A percentile compares a stretch with the other conserved stretches of the same genome.
These are phyloP conservation scores for Pseudopleuronectes americanus DNA, from an alignment of 2,797 vertebrate genomes.

Conservation along the genomic window DNA sequence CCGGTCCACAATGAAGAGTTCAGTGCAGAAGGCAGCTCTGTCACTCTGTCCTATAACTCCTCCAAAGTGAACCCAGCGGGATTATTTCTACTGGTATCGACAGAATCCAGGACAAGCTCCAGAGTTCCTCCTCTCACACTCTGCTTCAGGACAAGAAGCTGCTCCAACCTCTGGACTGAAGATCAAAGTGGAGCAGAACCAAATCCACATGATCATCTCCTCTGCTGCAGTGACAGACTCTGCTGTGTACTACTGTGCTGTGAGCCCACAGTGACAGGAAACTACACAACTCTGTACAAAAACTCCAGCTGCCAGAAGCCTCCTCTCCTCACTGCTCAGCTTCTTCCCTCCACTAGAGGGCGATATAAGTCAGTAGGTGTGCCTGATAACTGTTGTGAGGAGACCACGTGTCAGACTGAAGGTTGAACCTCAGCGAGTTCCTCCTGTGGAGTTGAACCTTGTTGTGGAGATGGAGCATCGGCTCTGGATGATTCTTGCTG, in stretches of 20 bases:
- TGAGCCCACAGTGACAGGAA: constrained; percentile 55
- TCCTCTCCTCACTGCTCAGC: too few species aligned
- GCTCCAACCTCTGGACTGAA: background rate
- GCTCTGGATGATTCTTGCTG: constrained; percentile 14
- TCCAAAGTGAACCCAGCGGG: too few species aligned
- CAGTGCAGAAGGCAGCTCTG: too few species aligned
- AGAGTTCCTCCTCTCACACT: background rate
- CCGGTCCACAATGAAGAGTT: too few species aligned
- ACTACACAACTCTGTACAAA: constrained; percentile 48
- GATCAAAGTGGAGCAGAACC: background rate
- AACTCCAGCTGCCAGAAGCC: constrained; percentile 1
- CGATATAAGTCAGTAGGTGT: background rate
- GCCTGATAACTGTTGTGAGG: background rate
- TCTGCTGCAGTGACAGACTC: background rate
- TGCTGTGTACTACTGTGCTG: constrained; percentile 13
- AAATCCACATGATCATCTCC: background rate
- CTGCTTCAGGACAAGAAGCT: background rate
- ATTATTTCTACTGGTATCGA: too few species aligned
- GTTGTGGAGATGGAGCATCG: background rate
- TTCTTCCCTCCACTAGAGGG: background rate
- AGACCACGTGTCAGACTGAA: background rate
- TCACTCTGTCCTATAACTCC: too few species aligned
- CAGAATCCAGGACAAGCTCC: too few species aligned
- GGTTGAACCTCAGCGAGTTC: background rate
- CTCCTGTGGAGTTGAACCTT: background rate